Evolutionary conservation across 2,888 invertebrate genomes (phyloP), one percentile per base, ranked within the genome.

Genomic region (Podabrus alpinus): DNA sequence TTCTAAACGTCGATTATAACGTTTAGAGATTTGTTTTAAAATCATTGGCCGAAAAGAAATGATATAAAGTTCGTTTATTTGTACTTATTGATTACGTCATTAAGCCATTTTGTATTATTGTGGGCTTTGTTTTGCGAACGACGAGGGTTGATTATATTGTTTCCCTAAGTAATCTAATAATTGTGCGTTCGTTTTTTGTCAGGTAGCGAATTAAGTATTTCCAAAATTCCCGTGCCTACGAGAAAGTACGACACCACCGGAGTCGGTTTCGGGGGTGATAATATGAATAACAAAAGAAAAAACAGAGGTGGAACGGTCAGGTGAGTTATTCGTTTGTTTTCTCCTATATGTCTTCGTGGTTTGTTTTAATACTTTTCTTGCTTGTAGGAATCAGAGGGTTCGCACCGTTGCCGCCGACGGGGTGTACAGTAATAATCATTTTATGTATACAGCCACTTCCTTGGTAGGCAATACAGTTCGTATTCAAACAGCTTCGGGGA

Each of bases 191-290:
- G 80, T 84, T 82, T 81, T 82, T 81, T 77, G 69, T 68, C 68
- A 74, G 61, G 66, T 67, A 77, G 76, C 72, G 73, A 19, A 66
- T 62, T 61, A 79, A 78, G 77, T 74, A 71, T 76, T 67, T 75
- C 91, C 93, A 94, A 94, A 93, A 94, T 94, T 94, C 93, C 94
- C 93, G 93, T 93, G 92, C 93, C 93, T 89, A 93, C 93, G 91
- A 92, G 91, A 90, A 93, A 92, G 90, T 92, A 91, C 91, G 92
- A 93, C 90, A 91, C 92, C 91, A 92, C 93, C 92, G 92, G 91
- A 90, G 92, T 90, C 92, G 92, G 90, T 92, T 92, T 91, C 91
- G 90, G 86, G 86, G 88, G 88, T 86, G 88, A 84, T 88, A 92
- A 91, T 87, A 93, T 92, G 92, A 95, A 94, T 87, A 94, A 91